Base-by-base conservation (phyloP, 2,113 vertebrate genomes). In the Menidia beryllina region DNA sequence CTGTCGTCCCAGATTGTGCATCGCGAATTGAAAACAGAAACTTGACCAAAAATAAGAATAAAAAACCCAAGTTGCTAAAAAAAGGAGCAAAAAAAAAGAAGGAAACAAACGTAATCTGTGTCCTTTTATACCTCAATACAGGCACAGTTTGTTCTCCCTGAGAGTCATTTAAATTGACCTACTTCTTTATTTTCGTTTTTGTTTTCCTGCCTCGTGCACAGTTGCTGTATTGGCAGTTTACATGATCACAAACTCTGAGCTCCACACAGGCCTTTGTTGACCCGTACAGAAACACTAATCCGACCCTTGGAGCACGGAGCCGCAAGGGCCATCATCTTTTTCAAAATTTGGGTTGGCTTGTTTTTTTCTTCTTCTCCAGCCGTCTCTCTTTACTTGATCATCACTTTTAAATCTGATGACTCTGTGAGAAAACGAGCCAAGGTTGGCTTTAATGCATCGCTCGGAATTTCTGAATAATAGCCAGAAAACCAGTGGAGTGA, bases 391-490 rank as follows among this genome's bases (percentile, higher is more conserved):
- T 15, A 45, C 15, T 57, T 30, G 3, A 41, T 64, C 11, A 47
- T 77, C 26, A 26, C 13, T 12, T 66, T 69, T 48, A 48, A 75
- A 51, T 26, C 19, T 10, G 5, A 63, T 58, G 30, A 67, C 50
- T n/a, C 20, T 27, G 15, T 15, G 20, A 24, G 48, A 49, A 58
- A 14, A 17, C 2, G 3, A 21, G 17, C 30, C 53, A 13, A 58
- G 2, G 5, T 17, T 49, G 1, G 15, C 17, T 7, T 50, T 8
- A 64, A 69, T 47, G 14, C 15, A 26, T 38, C 25, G 24, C n/a
- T 7, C 43, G 45, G 38, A 41, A 8, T 75, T 39, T 19, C 53
- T 48, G 43, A 54, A 59, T 70, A 68, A 60, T 41, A 59, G 68
- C 2, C 3, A 58, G 38, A 57, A 50, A 30, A 61, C 59, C 53